Evolutionary conservation across 2,797 vertebrate genomes (phyloP), one percentile per base, ranked within the genome.

Genomic region (Pygocentrus nattereri): DNA sequence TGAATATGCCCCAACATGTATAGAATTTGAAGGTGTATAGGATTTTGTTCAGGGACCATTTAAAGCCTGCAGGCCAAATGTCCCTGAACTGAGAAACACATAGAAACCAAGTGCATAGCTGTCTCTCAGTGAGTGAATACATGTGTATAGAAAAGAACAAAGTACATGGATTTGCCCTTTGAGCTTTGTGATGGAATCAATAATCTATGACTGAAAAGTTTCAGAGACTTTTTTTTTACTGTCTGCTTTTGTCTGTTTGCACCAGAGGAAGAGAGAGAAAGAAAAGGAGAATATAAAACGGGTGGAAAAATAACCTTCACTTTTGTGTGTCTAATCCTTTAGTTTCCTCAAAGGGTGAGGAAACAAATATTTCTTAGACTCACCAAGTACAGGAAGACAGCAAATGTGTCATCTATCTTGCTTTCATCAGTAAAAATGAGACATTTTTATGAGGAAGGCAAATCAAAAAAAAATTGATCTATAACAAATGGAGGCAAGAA

Each of bases 1-100:
- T 64, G 30, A 64, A 34, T 64, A 30, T 4, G 12, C 3, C 41
- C 18, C 34, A n/a, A 1, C 34, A 41, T 67, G 34, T 19, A 50
- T 52, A 71, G 69, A 52, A 30, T 31, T 31, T 30, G 2, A 44
- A 11, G 21, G 69, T 47, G 71, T 80, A 75, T 81, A 82, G 50
- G 74, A 83, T 73, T 80, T 21, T 80, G 87, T 86, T 85, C 49
- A 76, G 59, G 85, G 90, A 91, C 90, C 89, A 90, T 88, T 90
- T 31, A 89, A 90, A 86, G 88, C 88, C 80, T 86, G 88, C 83
- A 67, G 83, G 21, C 18, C 50, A 56, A n/a, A 56, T 7, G 21
- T 31, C 70, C 50, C 49, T 73, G 49, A n/a, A 38, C 16, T 52
- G 49, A 23, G 10, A 21, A 52, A 11, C 41, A 2, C 34, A 34